Evolutionary conservation across 2,888 invertebrate species (phyloP).

Genomic region (Notodonta ziczac): DNA sequence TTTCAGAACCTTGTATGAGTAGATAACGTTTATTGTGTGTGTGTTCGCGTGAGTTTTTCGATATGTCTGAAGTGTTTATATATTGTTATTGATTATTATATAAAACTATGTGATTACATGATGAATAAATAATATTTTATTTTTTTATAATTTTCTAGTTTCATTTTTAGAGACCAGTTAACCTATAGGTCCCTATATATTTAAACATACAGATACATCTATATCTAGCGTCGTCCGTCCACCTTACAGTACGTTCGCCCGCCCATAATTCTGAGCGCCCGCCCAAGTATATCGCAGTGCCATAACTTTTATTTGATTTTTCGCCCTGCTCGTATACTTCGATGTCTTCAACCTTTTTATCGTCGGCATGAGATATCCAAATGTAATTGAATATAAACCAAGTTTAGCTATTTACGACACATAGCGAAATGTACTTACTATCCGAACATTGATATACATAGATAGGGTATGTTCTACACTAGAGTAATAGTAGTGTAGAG

Average conservation of each 20-base stretch:
- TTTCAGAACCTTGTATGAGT: background rate
- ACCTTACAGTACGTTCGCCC: too few species aligned
- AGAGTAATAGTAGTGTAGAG: too few species aligned
- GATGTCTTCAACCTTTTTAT: background rate
- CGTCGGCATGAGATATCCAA: background rate
- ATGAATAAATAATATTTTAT: slow-evolving; percentile 56
- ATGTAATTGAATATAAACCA: background rate
- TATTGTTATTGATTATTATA: slow-evolving; percentile 52
- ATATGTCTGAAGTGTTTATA: slow-evolving; percentile 50
- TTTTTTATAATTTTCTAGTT: slow-evolving; percentile 32
- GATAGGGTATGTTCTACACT: background rate
- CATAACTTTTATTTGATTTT: too few species aligned
- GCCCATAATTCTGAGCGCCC: too few species aligned
- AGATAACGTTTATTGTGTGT: slow-evolving; percentile 24
- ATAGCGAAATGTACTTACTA: background rate
- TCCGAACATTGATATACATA: background rate
- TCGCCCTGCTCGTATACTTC: background rate
- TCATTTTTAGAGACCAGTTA: background rate
- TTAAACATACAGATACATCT: too few species aligned
- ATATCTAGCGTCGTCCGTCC: too few species aligned
- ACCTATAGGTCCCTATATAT: too few species aligned
- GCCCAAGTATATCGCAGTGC: too few species aligned
- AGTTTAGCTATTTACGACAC: background rate
- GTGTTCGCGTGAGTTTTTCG: slow-evolving; percentile 36
- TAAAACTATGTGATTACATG: slow-evolving; percentile 49